Evolutionary conservation across 2,888 invertebrate genomes (phyloP).

Genomic region (Xanthorhoe spadicearia): DNA sequence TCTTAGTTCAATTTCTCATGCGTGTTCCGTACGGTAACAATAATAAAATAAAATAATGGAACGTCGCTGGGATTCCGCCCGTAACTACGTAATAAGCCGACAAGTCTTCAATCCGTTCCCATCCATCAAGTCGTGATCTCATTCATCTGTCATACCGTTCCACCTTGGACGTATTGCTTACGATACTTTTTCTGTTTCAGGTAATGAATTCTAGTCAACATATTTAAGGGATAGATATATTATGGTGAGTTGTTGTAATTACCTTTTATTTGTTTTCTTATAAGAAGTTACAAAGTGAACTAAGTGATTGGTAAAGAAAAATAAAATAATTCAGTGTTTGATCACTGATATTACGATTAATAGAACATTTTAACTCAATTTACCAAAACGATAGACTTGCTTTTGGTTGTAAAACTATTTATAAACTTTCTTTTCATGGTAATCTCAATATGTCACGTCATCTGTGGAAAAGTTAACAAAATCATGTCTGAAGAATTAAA

Average conservation of each 20-base stretch:
- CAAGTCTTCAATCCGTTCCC: constrained; percentile 66
- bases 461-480: constrained; percentile 28
- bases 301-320: not conserved
- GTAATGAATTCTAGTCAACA: constrained; percentile 34
- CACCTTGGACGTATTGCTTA: constrained; percentile 27
- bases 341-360: too few relatives aligned
- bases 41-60: constrained; percentile 79
- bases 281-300: too few relatives aligned
- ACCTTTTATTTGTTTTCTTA: not conserved
- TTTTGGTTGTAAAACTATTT: too few relatives aligned
- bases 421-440: not conserved
- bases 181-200: constrained; percentile 35
- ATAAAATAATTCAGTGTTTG: too few relatives aligned
- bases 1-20: constrained; percentile 13
- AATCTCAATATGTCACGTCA: constrained; percentile 12
- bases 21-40: constrained; percentile 51
- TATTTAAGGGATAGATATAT: not conserved
- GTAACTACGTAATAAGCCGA: constrained; percentile 77
- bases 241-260: not conserved
- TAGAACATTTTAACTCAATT: too few relatives aligned
- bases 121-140: constrained; percentile 72
- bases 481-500: constrained; percentile 45
- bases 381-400: too few relatives aligned
- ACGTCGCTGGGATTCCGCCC: constrained; percentile 73
- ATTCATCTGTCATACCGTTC: constrained; percentile 60